These are phyloP conservation scores for Chloroclystis v-ata DNA, from an alignment of 2,888 invertebrate genomes.

Conservation along the genomic window DNA sequence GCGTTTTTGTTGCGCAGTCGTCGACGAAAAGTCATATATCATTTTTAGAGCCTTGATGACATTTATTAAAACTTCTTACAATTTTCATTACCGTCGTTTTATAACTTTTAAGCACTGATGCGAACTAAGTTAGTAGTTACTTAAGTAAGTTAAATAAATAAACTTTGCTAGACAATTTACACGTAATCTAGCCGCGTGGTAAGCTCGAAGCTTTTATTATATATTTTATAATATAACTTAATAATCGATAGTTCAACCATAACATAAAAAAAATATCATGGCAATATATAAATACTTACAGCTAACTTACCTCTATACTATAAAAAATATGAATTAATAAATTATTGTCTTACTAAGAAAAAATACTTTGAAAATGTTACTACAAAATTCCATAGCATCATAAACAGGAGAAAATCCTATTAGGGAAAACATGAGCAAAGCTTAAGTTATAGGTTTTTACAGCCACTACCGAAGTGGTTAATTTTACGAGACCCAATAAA, in stretches of 20 bases:
- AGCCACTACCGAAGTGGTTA: slow-evolving; percentile 39
- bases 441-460: slow-evolving; percentile 28
- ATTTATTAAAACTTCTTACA: slow-evolving; percentile 59
- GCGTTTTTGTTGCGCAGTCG: slow-evolving; percentile 46
- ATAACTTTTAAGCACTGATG: slow-evolving; percentile 32
- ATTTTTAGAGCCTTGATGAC: slow-evolving; percentile 51
- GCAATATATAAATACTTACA: no score
- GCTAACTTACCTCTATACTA: no score
- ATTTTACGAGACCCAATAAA: slow-evolving; percentile 54
- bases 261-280: no score
- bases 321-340: no score
- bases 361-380: background rate
- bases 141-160: no score
- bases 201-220: no score
- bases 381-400: background rate
- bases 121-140: no score
- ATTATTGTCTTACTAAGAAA: no score
- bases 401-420: background rate
- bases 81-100: slow-evolving; percentile 48
- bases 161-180: no score
- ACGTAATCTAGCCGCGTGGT: no score
- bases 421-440: slow-evolving; percentile 11
- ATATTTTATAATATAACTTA: no score
- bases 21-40: slow-evolving; percentile 55
- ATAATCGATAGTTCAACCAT: no score